These are phyloP conservation scores for Zaprionus davidi DNA, from an alignment of 1,140 invertebrate species.

Conservation along the genomic window DNA sequence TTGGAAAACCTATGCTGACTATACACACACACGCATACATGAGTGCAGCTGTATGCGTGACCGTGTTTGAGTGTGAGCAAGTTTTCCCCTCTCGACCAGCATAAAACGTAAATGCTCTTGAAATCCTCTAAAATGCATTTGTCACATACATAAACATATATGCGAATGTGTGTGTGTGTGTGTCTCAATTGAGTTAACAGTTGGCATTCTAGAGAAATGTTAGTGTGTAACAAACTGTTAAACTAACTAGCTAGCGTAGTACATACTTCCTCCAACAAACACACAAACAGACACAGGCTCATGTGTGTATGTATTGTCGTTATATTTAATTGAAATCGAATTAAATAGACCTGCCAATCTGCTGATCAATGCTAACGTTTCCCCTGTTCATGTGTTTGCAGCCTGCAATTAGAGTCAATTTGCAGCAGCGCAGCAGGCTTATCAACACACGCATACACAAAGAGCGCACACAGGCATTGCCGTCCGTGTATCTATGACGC, in stretches of 20 bases:
- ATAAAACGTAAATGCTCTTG: conserved; percentile 51
- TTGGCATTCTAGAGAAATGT: conserved; percentile 15
- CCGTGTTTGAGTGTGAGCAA: neutral
- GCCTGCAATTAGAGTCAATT: conserved; percentile 33
- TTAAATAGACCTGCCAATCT: neutral
- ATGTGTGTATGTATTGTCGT: neutral
- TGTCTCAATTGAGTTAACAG: conserved; percentile 38
- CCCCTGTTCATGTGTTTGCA: neutral
- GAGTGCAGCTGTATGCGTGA: neutral
- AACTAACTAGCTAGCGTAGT: neutral
- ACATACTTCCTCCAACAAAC: neutral
- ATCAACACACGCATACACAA: conserved; percentile 28
- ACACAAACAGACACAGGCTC: neutral
- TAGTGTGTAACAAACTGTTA: conserved; percentile 26
- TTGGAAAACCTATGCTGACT: conserved; percentile 34
- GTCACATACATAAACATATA: conserved; percentile 15
- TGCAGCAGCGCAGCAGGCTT: conserved; percentile 31
- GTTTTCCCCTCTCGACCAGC: conserved; percentile 36
- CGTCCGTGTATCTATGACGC: conserved; percentile 62
- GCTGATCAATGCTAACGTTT: neutral
- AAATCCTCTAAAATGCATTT: conserved; percentile 56
- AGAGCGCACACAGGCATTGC: neutral
- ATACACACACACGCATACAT: conserved; percentile 19
- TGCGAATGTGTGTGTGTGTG: neutral
- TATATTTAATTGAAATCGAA: conserved; percentile 1